Percentiles rank a stretch among this genome's conserved stretches.
Evolutionary conservation across 1,140 invertebrate species (phyloP).

Genomic region (Lasaia peninsularis): DNA sequence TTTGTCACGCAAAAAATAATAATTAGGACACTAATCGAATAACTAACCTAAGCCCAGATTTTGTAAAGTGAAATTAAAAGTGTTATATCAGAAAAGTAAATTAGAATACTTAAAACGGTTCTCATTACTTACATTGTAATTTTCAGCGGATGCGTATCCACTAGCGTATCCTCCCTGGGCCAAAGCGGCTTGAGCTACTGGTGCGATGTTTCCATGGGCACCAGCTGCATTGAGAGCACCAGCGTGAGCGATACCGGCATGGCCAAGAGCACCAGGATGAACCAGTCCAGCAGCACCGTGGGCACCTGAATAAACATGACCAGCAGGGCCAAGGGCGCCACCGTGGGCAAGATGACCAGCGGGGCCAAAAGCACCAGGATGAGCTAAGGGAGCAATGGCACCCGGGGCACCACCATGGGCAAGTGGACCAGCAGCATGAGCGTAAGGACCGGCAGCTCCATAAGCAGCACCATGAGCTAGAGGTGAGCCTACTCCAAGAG

Average conservation of each 20-base stretch:
- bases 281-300: background rate
- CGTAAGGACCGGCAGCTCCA: conserved; percentile 13
- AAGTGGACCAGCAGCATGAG: conserved; percentile 31
- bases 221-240: conserved; percentile 25
- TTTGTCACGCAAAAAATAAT: no score
- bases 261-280: conserved; percentile 2
- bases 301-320: background rate
- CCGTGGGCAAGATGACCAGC: background rate
- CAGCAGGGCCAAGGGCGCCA: background rate
- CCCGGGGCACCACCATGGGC: conserved; percentile 27
- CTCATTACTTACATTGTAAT: conserved; percentile 48
- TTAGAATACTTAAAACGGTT: no score
- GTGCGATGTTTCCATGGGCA: conserved; percentile 11
- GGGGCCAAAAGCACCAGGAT: background rate
- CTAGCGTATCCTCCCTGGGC: conserved; percentile 3
- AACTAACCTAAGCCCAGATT: no score
- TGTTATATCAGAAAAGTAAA: no score
- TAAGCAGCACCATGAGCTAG: background rate
- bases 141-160: conserved; percentile 26
- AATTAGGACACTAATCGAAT: no score
- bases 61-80: no score
- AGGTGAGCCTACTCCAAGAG: background rate
- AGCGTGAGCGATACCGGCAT: conserved; percentile 22
- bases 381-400: conserved; percentile 24
- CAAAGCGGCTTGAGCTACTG: conserved; percentile 12